phyloP scores from a whole-genome alignment of 37 sponge, comb jelly and placozoan species.

The Ianthella basta region DNA sequence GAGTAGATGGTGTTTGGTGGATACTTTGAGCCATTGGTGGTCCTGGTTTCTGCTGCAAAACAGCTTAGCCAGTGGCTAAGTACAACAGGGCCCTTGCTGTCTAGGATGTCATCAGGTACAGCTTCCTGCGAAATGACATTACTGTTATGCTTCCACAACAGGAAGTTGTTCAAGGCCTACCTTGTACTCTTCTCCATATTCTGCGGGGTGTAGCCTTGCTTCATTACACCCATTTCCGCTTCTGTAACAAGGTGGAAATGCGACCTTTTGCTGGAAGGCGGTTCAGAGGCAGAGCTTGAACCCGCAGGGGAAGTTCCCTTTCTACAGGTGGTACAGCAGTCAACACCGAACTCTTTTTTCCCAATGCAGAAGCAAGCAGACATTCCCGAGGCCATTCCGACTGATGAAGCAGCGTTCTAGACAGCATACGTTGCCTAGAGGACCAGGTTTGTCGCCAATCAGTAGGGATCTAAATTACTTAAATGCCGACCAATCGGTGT shows the following conservation, averaged over 20 bases:
- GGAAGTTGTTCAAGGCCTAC: slow-evolving; percentile 21
- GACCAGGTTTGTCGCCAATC: too few relatives aligned
- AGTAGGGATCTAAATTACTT: too few relatives aligned
- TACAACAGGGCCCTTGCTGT: background rate
- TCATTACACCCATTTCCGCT: background rate
- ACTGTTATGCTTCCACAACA: slow-evolving; percentile 7
- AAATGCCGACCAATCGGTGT: too few relatives aligned
- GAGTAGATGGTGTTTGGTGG: slow-evolving; percentile 19
- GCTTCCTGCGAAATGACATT: background rate
- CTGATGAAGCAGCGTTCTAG: too few relatives aligned
- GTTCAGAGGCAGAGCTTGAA: too few relatives aligned
- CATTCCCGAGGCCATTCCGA: too few relatives aligned
- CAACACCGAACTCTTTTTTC: too few relatives aligned
- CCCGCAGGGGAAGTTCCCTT: too few relatives aligned
- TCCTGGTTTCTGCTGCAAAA: slow-evolving; percentile 10
- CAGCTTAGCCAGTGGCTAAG: slow-evolving; percentile 6
- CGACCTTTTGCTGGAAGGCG: too few relatives aligned
- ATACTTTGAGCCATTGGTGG: background rate
- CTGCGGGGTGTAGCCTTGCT: slow-evolving; percentile 12
- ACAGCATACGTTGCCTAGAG: too few relatives aligned
- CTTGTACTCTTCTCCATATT: slow-evolving; percentile 35
- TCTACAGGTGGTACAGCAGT: too few relatives aligned
- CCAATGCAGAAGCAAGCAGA: too few relatives aligned
- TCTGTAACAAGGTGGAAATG: background rate
- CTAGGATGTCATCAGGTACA: slow-evolving; percentile 1